Percentiles rank a stretch among this genome's conserved stretches.
These are phyloP conservation scores for Tragelaphus buxtoni DNA, from an alignment of 2,113 vertebrate species.

Conservation along the genomic window DNA sequence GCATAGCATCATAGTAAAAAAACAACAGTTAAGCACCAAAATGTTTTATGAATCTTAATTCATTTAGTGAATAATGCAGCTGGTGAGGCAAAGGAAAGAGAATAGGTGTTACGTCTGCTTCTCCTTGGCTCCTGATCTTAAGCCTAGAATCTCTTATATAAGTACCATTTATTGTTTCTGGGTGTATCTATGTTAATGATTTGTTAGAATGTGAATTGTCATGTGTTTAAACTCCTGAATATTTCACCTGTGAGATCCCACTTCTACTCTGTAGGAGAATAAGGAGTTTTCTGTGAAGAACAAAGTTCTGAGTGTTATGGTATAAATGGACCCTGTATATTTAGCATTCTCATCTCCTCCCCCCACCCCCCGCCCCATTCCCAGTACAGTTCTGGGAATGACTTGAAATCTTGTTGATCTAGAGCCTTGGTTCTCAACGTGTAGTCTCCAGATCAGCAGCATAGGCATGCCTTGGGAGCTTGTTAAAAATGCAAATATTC, in stretches of 20 bases:
- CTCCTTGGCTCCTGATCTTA: not conserved
- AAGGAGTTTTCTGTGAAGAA: not conserved
- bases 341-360: not conserved
- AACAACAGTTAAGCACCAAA: not conserved
- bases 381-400: not conserved
- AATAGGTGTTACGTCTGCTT: not conserved
- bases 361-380: not conserved
- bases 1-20: not conserved
- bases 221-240: not conserved
- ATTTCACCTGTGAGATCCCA: not conserved
- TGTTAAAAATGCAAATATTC: not conserved
- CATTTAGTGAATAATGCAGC: not conserved
- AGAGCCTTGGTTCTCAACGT: not conserved
- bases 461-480: not conserved
- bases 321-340: not conserved
- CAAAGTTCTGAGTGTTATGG: not conserved
- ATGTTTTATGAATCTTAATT: not conserved
- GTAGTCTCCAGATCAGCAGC: not conserved
- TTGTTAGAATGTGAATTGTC: not conserved
- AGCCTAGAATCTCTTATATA: not conserved
- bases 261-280: not conserved
- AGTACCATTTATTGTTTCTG: not conserved
- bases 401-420: not conserved
- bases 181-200: not conserved
- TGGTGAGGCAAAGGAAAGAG: not conserved